Conservation (phyloP, 2,797 vertebrate genomes). For the Mallotus villosus region DNA sequence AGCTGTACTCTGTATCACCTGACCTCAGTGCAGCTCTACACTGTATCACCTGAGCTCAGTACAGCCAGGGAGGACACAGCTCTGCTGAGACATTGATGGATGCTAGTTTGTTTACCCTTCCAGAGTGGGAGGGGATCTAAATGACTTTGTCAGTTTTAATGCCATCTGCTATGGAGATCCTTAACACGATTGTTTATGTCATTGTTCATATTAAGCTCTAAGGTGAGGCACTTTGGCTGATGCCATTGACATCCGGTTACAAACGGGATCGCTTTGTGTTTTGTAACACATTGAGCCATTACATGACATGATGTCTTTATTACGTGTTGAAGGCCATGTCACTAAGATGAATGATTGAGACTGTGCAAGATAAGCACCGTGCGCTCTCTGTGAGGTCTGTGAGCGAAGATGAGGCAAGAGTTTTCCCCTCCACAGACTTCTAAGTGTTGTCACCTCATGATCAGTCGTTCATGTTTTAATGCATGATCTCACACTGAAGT, state of each 20-base stretch:
- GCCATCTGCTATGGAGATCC: not conserved
- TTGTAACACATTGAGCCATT: not conserved
- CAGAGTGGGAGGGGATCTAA: not conserved
- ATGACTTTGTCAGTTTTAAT: not conserved
- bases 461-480: slow-evolving; percentile 69
- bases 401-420: slow-evolving; percentile 30
- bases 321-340: not conserved
- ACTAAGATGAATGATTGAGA: no score
- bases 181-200: not conserved
- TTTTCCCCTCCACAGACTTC: slow-evolving; percentile 44
- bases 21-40: no score
- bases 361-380: no score
- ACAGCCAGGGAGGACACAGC: no score
- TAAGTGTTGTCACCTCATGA: slow-evolving; percentile 60
- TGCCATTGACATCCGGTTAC: not conserved
- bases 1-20: no score
- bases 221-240: not conserved
- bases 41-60: no score
- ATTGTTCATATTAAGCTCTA: not conserved
- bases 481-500: slow-evolving; percentile 60
- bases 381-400: no score
- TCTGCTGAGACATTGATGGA: no score
- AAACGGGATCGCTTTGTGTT: not conserved
- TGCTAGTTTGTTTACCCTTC: no score
- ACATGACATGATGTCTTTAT: not conserved